Percentiles rank a stretch among this genome's conserved stretches.
These are phyloP conservation scores for Diabrotica undecimpunctata DNA, from an alignment of 1,140 invertebrate species.

Conservation along the genomic window DNA sequence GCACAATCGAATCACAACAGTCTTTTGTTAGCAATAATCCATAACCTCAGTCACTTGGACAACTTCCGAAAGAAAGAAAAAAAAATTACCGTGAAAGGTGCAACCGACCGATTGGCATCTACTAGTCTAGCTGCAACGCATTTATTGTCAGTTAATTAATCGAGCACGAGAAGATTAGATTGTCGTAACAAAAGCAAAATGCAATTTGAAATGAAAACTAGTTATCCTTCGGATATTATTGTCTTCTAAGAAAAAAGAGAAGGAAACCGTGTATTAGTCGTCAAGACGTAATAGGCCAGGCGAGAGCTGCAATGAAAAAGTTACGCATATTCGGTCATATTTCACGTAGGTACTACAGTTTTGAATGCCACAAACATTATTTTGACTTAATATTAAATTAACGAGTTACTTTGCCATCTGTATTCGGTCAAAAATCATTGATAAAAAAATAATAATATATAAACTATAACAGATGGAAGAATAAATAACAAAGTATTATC, in stretches of 20 bases:
- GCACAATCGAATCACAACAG: neutral
- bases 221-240: constrained; percentile 1
- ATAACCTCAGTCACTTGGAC: neutral
- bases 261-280: neutral
- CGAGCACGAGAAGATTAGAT: neutral
- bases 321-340: no score
- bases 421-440: no score
- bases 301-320: no score
- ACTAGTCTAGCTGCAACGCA: neutral
- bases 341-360: no score
- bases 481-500: no score
- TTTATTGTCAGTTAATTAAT: neutral
- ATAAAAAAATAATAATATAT: no score
- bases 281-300: no score
- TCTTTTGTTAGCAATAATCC: constrained; percentile 4
- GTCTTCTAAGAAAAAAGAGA: neutral
- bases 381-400: no score
- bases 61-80: neutral
- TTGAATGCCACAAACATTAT: no score
- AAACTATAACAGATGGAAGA: no score
- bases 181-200: neutral
- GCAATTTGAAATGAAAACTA: constrained; percentile 1
- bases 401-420: no score
- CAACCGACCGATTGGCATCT: neutral
- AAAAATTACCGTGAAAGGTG: neutral